Conservation (phyloP, 2,113 vertebrate species). For the Thunnus maccoyii region DNA sequence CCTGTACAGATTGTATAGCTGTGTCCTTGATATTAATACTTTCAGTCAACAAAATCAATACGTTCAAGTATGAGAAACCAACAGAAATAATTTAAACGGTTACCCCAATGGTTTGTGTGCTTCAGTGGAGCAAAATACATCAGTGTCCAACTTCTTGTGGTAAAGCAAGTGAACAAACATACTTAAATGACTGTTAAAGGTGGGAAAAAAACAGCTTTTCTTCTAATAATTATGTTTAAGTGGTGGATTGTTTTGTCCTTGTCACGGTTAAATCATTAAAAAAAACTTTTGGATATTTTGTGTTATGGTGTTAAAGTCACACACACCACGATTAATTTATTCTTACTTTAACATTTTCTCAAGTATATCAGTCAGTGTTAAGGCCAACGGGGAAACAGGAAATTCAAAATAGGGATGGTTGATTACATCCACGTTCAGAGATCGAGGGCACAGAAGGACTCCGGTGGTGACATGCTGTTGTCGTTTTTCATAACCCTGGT, state of each 20-base stretch:
- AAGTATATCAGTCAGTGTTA: not conserved
- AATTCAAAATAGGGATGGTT: constrained; percentile 2
- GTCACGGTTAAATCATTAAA: not conserved
- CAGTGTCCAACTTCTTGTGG: not conserved
- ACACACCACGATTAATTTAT: too few relatives aligned
- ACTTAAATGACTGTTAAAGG: not conserved
- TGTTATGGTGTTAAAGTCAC: not conserved
- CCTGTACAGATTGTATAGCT: constrained; percentile 59
- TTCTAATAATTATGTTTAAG: too few relatives aligned
- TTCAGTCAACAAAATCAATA: constrained; percentile 71
- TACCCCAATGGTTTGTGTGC: constrained; percentile 11
- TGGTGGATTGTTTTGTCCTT: not conserved
- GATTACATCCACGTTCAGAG: constrained; percentile 15
- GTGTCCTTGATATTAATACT: constrained; percentile 69
- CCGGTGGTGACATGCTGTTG: constrained; percentile 23
- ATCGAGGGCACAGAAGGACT: constrained; percentile 25
- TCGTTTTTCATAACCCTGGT: constrained; percentile 46
- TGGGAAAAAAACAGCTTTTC: not conserved
- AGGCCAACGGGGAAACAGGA: constrained; percentile 9
- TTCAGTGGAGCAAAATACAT: constrained; percentile 23
- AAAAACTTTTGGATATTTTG: not conserved
- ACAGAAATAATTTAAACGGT: constrained; percentile 21
- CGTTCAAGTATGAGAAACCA: constrained; percentile 34
- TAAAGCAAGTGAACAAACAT: not conserved
- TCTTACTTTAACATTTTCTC: not conserved